Evolutionary conservation across 35 echinoderm and acorn worm genomes (phyloP).

Genomic region (Ophiothrix spiculata): DNA sequence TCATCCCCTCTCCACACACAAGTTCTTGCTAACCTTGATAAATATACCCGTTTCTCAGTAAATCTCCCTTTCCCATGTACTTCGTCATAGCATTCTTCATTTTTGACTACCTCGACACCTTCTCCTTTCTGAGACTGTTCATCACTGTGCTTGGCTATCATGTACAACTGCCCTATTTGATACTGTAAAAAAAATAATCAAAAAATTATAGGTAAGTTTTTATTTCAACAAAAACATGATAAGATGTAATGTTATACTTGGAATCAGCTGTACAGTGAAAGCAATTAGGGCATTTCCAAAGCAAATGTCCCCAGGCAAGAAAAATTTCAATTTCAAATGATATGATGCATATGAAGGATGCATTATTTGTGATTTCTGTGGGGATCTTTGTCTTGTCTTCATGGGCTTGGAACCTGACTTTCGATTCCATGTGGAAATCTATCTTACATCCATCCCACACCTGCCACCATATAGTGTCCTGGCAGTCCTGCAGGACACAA

Average conservation of each 20-base stretch:
- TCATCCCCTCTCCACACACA: neutral
- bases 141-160: constrained; percentile 99
- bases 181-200: constrained; percentile 78
- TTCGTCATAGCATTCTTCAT: constrained; percentile 82
- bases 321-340: constrained; percentile 81
- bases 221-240: no score
- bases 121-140: constrained; percentile 98
- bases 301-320: constrained; percentile 62
- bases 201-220: constrained; percentile 83
- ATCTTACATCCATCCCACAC: no score
- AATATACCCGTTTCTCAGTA: constrained; percentile 94
- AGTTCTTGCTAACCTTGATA: constrained; percentile 58
- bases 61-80: constrained; percentile 87
- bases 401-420: no score
- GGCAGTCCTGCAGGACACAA: no score
- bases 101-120: constrained; percentile 94
- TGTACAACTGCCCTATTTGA: constrained; percentile 93
- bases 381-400: no score
- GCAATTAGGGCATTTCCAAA: no score
- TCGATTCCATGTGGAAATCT: no score
- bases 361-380: no score
- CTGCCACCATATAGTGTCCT: no score
- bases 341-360: no score
- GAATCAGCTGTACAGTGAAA: no score
- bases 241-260: no score